Evolutionary conservation across 1,140 invertebrate genomes (phyloP).

Genomic region (Globodera rostochiensis): DNA sequence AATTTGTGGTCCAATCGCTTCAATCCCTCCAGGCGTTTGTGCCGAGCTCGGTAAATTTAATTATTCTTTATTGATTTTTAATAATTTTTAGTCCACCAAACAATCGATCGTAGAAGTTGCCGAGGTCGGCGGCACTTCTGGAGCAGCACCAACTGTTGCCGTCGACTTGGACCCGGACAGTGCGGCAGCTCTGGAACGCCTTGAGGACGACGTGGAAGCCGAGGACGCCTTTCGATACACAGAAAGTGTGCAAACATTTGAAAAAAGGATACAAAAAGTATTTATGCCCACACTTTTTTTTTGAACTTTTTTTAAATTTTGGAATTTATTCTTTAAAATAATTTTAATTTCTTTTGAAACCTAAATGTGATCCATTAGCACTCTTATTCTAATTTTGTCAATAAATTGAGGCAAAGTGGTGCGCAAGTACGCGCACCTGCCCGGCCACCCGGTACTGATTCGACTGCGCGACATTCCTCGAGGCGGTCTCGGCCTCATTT

Average conservation of each 20-base stretch:
- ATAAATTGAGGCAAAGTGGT: constrained; percentile 78
- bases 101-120: constrained; percentile 7
- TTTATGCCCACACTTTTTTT: no score
- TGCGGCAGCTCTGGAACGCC: constrained; percentile 78
- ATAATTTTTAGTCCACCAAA: neutral
- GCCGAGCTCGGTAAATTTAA: neutral
- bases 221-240: constrained; percentile 92
- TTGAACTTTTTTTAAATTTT: neutral
- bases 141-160: constrained; percentile 1
- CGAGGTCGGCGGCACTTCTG: constrained; percentile 14
- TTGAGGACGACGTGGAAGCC: constrained; percentile 77
- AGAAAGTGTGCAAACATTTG: constrained; percentile 72
- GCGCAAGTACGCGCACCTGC: constrained; percentile 83
- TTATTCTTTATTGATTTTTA: constrained; percentile 4
- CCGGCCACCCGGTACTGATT: constrained; percentile 73
- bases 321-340: neutral
- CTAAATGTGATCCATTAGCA: neutral
- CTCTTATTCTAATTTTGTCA: no score
- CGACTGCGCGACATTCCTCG: constrained; percentile 72
- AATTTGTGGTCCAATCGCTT: constrained; percentile 87
- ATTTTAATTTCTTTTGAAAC: neutral
- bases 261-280: neutral
- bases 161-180: constrained; percentile 80
- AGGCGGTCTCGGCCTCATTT: constrained; percentile 80
- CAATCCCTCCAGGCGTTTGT: constrained; percentile 66